Percentiles rank a stretch among this genome's conserved stretches.
phyloP scores from a whole-genome alignment of 1,140 invertebrate species.

The Drosophila sulfurigaster region DNA sequence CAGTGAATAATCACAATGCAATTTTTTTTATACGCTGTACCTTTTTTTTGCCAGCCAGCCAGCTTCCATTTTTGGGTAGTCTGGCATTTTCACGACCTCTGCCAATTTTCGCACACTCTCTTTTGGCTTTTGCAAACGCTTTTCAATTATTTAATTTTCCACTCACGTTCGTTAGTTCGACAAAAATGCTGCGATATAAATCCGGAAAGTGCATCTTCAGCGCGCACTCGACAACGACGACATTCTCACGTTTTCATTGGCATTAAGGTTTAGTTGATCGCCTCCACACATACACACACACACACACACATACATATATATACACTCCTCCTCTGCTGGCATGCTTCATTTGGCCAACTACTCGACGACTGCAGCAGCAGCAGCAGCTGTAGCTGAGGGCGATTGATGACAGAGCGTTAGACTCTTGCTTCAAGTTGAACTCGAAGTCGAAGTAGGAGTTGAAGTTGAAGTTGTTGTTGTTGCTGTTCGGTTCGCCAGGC shows the following conservation, averaged over 20 bases:
- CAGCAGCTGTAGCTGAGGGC: conserved; percentile 27
- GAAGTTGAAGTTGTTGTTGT: conserved; percentile 17
- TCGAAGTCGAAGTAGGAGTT: conserved; percentile 7
- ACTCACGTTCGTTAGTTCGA: conserved; percentile 76
- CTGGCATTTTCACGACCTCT: conserved; percentile 50
- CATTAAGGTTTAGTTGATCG: conserved; percentile 76
- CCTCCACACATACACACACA: conserved; percentile 24
- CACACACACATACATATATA: background rate
- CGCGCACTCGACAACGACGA: conserved; percentile 53
- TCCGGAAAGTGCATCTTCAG: conserved; percentile 78
- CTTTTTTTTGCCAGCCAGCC: conserved; percentile 8
- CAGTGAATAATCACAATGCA: conserved; percentile 82
- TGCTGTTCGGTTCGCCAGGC: conserved; percentile 44
- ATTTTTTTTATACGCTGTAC: conserved; percentile 29
- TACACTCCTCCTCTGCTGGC: conserved; percentile 19
- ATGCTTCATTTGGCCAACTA: conserved; percentile 71
- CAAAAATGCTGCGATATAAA: conserved; percentile 77
- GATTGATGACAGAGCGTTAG: conserved; percentile 64
- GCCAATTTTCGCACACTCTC: conserved; percentile 69
- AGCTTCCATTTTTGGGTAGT: conserved; percentile 35
- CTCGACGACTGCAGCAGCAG: conserved; percentile 19
- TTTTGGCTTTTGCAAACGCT: conserved; percentile 42
- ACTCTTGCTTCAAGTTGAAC: conserved; percentile 31
- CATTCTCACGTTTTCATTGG: conserved; percentile 82
- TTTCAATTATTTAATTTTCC: conserved; percentile 83